Base-by-base conservation (phyloP, 2,888 invertebrate species). In the Podabrus alpinus region DNA sequence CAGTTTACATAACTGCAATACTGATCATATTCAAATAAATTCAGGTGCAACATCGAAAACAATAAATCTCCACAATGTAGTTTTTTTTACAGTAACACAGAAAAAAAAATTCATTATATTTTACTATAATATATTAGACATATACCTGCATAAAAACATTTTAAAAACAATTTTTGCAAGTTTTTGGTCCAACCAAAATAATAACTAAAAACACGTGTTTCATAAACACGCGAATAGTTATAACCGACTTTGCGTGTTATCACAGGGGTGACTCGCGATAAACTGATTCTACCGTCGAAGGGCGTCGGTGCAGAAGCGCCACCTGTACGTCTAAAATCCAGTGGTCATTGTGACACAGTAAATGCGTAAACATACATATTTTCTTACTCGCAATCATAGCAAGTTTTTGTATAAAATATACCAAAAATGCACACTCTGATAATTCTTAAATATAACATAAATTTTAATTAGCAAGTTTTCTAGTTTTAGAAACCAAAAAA, bases 261-360 rank as follows among this genome's bases (percentile, higher is more conserved):
- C 82, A 79, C 78, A 74, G 74, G 77, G 82, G 75, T 82, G 82
- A 85, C 84, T 85, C 84, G 83, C 84, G 84, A 81, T 81, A 81
- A 83, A 86, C 86, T 86, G 85, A 84, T 83, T 83, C 83, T 82
- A 83, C 81, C 82, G 83, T 83, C 84, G 83, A 81, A 81, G 81
- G 81, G 80, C 79, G 80, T 80, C 82, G 77, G 80, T 78, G 81
- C 81, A 83, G 84, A 83, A 83, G 82, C 83, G 83, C 83, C 84
- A 85, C 85, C 84, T 84, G 83, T 83, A 81, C 79, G 79, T 79
- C 77, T 73, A 80, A 78, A 81, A 81, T 81, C 82, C 81, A 79
- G 78, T 81, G 84, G 83, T 83, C 84, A 84, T 81, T 84, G 80
- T 83, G 82, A 83, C 84, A 84, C 80, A 81, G 82, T 82, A 81